Conservation (phyloP, 2,797 vertebrate species). For the Kryptopterus vitreolus region DNA sequence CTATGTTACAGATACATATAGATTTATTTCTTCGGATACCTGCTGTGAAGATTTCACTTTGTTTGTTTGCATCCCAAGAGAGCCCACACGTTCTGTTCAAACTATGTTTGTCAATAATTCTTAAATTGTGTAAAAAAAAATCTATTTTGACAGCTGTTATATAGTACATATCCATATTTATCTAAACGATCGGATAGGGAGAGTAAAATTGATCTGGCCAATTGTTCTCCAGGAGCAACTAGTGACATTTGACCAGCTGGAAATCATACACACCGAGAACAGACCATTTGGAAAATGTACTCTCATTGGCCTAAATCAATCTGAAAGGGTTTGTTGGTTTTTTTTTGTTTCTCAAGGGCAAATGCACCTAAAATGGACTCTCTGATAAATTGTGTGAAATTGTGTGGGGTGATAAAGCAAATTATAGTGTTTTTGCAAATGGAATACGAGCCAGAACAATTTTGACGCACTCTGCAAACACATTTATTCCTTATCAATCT, state of each 20-base stretch:
- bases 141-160: not conserved
- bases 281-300: conserved; percentile 1
- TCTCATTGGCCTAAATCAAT: conserved; percentile 28
- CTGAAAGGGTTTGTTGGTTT: conserved; percentile 22
- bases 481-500: too few relatives aligned
- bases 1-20: too few relatives aligned
- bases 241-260: conserved; percentile 21
- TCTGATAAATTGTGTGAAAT: conserved; percentile 24
- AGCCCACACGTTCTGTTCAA: not conserved
- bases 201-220: conserved; percentile 10
- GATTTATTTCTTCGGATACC: not conserved
- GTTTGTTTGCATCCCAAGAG: too few relatives aligned
- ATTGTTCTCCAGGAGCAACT: not conserved
- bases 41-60: too few relatives aligned
- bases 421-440: conserved; percentile 28
- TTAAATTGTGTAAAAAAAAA: not conserved
- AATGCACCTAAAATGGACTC: conserved; percentile 17
- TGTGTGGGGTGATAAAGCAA: conserved; percentile 15
- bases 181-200: not conserved
- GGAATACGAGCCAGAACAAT: conserved; percentile 6
- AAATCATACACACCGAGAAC: conserved; percentile 23
- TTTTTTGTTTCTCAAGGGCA: conserved; percentile 10
- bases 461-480: not conserved
- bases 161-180: not conserved
- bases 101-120: not conserved